phyloP scores from a whole-genome alignment of 2,113 vertebrate genomes.

The Psittacara wagleri region DNA sequence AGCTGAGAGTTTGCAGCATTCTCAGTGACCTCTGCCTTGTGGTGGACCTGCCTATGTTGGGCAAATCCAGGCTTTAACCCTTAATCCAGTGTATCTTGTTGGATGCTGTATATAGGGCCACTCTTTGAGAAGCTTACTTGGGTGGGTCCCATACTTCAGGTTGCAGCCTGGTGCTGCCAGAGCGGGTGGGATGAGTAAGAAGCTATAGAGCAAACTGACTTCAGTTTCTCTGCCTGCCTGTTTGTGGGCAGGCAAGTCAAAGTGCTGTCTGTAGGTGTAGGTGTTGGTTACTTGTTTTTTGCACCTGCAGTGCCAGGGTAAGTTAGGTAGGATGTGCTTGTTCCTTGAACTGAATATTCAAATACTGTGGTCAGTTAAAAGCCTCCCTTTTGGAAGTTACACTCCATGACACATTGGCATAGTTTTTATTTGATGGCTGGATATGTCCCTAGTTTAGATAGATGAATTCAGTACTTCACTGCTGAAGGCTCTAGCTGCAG shows the following conservation, averaged over 20 bases:
- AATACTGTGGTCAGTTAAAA: background rate
- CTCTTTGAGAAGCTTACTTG: background rate
- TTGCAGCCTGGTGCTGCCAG: background rate
- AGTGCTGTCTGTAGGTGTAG: background rate
- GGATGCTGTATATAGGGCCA: background rate
- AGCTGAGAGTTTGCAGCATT: background rate
- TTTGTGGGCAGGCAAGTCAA: background rate
- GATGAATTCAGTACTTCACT: background rate
- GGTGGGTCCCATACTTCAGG: background rate
- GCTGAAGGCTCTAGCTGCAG: background rate
- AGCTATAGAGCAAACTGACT: background rate
- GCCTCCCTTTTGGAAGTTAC: background rate
- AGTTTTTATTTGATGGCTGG: background rate
- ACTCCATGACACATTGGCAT: background rate
- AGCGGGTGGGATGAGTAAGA: background rate
- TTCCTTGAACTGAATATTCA: background rate
- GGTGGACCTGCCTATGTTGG: rapidly evolving
- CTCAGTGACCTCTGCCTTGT: background rate
- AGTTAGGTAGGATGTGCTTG: background rate
- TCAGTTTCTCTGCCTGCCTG: background rate
- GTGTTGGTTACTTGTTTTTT: background rate
- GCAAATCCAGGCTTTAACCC: background rate
- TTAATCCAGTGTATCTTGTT: background rate
- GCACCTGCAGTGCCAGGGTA: background rate
- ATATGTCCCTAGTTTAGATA: background rate